A percentile compares a stretch with the other conserved stretches of the same genome.
Conservation (phyloP, 2,113 vertebrate species). For the Ceyx melanurus region DNA sequence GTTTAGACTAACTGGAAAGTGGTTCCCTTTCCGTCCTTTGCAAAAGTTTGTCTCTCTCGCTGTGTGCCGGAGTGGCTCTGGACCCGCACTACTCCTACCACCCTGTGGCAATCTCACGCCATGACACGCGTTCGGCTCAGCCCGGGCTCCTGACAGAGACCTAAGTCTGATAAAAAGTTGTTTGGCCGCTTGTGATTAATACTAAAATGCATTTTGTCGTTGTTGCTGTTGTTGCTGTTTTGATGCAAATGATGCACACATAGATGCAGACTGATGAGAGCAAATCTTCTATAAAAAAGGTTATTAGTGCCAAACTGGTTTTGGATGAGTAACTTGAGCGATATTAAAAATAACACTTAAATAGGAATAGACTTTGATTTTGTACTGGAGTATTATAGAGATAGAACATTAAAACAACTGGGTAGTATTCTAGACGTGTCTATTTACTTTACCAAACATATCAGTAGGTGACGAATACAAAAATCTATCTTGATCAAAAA, state of each 20-base stretch:
- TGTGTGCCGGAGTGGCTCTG: neutral
- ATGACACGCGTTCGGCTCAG: slow-evolving; percentile 71
- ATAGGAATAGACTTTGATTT: neutral
- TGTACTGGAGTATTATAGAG: neutral
- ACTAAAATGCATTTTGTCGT: neutral
- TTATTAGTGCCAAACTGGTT: neutral
- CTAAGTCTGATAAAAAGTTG: neutral
- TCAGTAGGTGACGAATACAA: neutral
- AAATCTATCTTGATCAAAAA: slow-evolving; percentile 19
- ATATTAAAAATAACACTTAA: neutral
- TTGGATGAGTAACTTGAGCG: neutral
- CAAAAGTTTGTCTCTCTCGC: neutral
- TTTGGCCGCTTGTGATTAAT: neutral
- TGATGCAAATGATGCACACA: neutral
- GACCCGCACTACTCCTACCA: slow-evolving; percentile 75
- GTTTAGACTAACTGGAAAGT: slow-evolving; percentile 4
- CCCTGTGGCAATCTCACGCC: slow-evolving; percentile 80
- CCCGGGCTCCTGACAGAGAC: neutral
- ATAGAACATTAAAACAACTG: neutral
- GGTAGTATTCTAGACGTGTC: neutral
- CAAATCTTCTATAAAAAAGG: neutral
- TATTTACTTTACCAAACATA: neutral
- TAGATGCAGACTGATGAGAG: neutral
- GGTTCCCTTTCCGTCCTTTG: neutral
- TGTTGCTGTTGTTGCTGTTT: neutral